A percentile compares a stretch with the other conserved stretches of the same genome.
phyloP scores from a whole-genome alignment of 2,797 vertebrate species.

The Liasis olivaceus region DNA sequence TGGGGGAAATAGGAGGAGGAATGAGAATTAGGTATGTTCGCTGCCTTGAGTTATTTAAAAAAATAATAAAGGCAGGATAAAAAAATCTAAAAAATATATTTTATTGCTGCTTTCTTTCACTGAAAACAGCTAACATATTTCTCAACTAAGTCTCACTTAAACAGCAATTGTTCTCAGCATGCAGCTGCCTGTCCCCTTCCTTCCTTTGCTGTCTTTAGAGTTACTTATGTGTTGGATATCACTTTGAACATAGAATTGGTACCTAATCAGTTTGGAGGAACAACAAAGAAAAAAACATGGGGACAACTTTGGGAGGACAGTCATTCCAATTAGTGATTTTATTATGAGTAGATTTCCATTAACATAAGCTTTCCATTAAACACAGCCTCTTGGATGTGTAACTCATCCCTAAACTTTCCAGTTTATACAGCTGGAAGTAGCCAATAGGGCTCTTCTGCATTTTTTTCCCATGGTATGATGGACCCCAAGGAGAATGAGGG shows the following conservation, averaged over 20 bases:
- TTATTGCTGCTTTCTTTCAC: background rate
- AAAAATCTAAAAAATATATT: background rate
- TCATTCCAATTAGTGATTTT: conserved; percentile 64
- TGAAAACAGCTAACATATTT: background rate
- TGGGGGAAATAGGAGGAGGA: no score
- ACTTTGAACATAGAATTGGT: background rate
- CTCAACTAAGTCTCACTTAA: background rate
- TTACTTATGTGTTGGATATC: background rate
- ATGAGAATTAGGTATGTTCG: no score
- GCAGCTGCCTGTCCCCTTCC: conserved; percentile 27
- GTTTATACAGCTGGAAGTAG: conserved; percentile 71
- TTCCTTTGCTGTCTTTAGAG: background rate
- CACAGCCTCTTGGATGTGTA: conserved; percentile 44
- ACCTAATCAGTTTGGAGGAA: background rate
- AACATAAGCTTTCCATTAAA: conserved; percentile 66
- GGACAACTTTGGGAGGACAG: background rate
- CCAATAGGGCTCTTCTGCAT: conserved; percentile 47
- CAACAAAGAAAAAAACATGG: background rate
- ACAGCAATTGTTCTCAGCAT: background rate
- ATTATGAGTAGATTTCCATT: conserved; percentile 49
- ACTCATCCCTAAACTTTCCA: conserved; percentile 45
- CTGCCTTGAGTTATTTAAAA: no score
- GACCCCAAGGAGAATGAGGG: conserved; percentile 55
- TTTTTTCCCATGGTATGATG: conserved; percentile 53
- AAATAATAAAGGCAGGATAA: no score